These are phyloP conservation scores for Hexactinellida sp. DNA, from an alignment of 37 sponge, comb jelly and placozoan species.

Conservation along the genomic window DNA sequence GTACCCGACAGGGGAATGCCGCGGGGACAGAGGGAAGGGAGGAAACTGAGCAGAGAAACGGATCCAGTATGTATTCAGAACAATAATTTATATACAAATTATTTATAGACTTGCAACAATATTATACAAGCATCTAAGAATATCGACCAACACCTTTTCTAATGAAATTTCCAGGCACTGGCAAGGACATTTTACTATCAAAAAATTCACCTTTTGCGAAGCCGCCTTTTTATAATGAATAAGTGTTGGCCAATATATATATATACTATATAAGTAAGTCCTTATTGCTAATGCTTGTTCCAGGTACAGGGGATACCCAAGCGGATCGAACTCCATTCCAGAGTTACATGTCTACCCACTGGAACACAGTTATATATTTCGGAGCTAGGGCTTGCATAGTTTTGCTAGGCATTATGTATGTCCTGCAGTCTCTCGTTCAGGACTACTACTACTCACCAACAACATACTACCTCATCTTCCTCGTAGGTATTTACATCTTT, in stretches of 20 bases:
- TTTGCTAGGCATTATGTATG: not conserved
- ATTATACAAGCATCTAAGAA: too few species aligned
- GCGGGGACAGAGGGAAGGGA: not conserved
- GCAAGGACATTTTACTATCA: too few species aligned
- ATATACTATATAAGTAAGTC: too few species aligned
- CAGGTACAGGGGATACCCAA: not conserved
- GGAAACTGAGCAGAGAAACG: not conserved
- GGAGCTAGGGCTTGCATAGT: not conserved
- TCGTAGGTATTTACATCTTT: not conserved
- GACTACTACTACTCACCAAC: constrained; percentile 1
- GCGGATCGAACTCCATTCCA: not conserved
- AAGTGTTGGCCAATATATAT: too few species aligned
- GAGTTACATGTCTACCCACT: not conserved
- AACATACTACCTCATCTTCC: not conserved
- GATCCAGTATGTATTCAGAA: not conserved
- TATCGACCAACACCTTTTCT: too few species aligned
- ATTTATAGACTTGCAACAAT: too few species aligned
- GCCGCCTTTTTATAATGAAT: too few species aligned
- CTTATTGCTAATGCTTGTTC: too few species aligned
- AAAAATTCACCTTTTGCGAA: too few species aligned
- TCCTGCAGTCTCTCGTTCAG: not conserved
- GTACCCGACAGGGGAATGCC: not conserved
- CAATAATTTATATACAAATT: too few species aligned
- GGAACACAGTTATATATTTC: not conserved
- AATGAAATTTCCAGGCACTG: too few species aligned